Evolutionary conservation across 2,888 invertebrate genomes (phyloP).

Genomic region (Lysandra bellargus): DNA sequence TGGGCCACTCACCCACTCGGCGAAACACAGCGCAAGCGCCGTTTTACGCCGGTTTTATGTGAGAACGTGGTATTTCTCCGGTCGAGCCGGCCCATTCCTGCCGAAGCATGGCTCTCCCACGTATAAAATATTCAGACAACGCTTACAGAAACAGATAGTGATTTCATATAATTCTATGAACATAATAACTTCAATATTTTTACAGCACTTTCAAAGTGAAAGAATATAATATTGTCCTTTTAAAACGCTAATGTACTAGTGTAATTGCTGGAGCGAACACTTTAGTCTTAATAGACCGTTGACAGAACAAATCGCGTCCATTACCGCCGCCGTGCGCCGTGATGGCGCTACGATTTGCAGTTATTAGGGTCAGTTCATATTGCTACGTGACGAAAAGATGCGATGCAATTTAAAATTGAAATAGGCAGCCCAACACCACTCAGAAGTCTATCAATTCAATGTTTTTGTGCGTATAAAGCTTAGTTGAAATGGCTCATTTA

Average conservation of each 20-base stretch:
- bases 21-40: too few species aligned
- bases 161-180: too few species aligned
- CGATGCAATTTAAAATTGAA: background rate
- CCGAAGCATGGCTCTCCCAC: too few species aligned
- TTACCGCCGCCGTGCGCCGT: slow-evolving; percentile 22
- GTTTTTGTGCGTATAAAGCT: background rate
- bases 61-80: too few species aligned
- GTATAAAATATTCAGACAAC: too few species aligned
- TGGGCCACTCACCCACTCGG: too few species aligned
- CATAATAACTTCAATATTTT: background rate
- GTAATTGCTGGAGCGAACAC: slow-evolving; percentile 7
- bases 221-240: slow-evolving; percentile 20
- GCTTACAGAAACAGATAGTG: too few species aligned
- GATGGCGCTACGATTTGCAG: background rate
- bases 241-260: slow-evolving; percentile 7
- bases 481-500: too few species aligned
- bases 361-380: background rate
- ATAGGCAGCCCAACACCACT: background rate
- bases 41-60: too few species aligned
- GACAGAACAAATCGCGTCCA: slow-evolving; percentile 41
- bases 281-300: slow-evolving; percentile 36
- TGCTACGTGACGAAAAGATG: background rate
- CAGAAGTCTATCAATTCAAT: background rate
- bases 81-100: too few species aligned
- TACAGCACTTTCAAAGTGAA: background rate